Evolutionary conservation across 2,797 vertebrate genomes (phyloP), one percentile per base, ranked within the genome.

Genomic region (Acanthiza pusilla): DNA sequence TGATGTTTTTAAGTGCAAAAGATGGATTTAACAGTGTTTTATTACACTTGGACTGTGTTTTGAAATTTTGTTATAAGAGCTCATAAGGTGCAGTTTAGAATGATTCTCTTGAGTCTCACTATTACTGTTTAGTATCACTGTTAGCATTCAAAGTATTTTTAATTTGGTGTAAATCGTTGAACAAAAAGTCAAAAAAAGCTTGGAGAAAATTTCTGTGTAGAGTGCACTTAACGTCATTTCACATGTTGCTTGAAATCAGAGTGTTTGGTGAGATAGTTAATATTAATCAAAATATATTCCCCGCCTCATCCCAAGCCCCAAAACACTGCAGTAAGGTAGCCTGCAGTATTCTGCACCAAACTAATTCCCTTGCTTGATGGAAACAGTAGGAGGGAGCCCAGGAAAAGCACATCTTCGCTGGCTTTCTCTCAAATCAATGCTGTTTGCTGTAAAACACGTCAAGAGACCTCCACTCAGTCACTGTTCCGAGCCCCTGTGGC

Each of bases 391-490:
- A 36, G 7, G 12, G 16, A 73, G 30, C 27, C 1, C 16, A 63
- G 42, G 42, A 47, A 76, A 71, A 83, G 8, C 15, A 42, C 1
- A 2, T 26, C 47, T 6, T 54, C 50, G 7, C 12, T 75, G 45
- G 15, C 43, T 80, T 45, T 68, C n/a, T 25, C 20, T 22, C n/a
- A 22, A 25, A 18, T 45, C n/a, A 17, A 0, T 50, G 55, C 4
- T 62, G 7, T 68, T 85, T 90, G 21, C 50, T 71, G 38, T 68
- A 42, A 78, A 50, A 29, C 14, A 22, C 1, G 6, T 16, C 2
- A 51, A 51, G 57, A 51, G 8, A 5, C 14, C 66, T 36, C 27
- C 16, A 4, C 0, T 40, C 4, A 18, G 36, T 3, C 2, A 0
- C 65, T 84, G 62, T 26, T 16, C 30, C 12, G 12, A 70, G 42